Evolutionary conservation across 2,113 vertebrate species (phyloP).

Genomic region (Herpetotheres cachinnans): DNA sequence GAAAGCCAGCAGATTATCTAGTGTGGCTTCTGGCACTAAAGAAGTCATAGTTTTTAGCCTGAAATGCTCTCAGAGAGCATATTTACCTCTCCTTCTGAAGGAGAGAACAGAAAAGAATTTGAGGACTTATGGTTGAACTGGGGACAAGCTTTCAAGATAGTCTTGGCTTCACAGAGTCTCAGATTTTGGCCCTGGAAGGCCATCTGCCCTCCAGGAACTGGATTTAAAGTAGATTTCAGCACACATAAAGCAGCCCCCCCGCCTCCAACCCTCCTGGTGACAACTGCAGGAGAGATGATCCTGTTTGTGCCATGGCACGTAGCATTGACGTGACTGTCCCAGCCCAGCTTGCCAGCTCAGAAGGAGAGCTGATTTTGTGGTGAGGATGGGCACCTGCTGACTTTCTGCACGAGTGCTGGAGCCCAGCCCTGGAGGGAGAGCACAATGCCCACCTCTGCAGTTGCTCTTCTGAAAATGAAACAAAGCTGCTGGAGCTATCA

Average conservation of each 20-base stretch:
- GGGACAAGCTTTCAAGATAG: not conserved
- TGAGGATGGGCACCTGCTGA: conserved; percentile 32
- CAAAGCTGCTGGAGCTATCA: not conserved
- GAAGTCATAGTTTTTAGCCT: not conserved
- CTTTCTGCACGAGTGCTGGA: not conserved
- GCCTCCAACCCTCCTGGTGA: not conserved
- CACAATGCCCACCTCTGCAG: not conserved
- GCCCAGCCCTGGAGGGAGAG: not conserved
- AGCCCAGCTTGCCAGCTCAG: not conserved
- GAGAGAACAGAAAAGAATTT: not conserved
- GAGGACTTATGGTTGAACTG: not conserved
- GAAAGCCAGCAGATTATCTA: not conserved
- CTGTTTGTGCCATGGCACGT: not conserved
- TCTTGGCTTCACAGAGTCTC: not conserved
- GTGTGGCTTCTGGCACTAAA: not conserved
- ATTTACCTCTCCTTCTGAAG: not conserved
- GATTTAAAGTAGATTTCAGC: not conserved
- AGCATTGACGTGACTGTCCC: not conserved
- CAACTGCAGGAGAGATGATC: not conserved
- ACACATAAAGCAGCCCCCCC: not conserved
- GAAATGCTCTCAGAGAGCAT: not conserved
- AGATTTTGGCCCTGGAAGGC: not conserved
- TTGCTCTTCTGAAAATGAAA: not conserved
- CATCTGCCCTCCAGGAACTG: not conserved
- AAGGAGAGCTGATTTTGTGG: conserved; percentile 1